Evolutionary conservation across 64 coral and sea anemone genomes (phyloP), one percentile per base, ranked within the genome.

Genomic region (Montipora capricornis): DNA sequence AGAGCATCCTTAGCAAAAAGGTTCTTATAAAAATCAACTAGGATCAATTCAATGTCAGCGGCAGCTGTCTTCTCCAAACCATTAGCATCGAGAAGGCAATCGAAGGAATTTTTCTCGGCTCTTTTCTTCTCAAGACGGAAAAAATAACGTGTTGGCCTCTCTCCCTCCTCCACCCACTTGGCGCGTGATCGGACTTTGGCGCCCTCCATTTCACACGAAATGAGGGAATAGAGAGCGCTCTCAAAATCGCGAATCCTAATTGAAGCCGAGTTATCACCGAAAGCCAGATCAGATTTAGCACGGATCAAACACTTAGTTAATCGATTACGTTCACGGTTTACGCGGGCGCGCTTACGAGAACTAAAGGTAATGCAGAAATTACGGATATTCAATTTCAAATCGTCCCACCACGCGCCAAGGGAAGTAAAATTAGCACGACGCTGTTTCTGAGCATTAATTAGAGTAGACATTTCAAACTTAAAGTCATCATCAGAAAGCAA

Each of bases 141-240:
- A 57, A 92, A 92, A 29, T 19, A 86, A 11, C 50, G 2, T 0
- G 80, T 84, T 0, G 90, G 82, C 6, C 5, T 20, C 20, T 92
- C 52, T 0, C 90, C 90, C n/a, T 92, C 90, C 55, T 92, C 90
- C 2, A 82, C 1, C 90, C 80, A 92, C 20, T 78, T 45, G 2
- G 69, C 69, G 15, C 81, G 70, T 6, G 80, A 71, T 0, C 70
- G 3, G 0, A 92, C 13, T 0, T 44, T 44, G 0, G 24, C 73
- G 0, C 60, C 90, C 12, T 15, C 22, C 0, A 19, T 14, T 12
- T 26, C 52, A 8, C n/a, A 0, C 2, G 8, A 10, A 46, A 76
- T 17, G 0, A 89, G 17, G 1, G 17, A 12, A 0, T 8, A 16
- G 13, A 76, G 74, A 2, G 6, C 10, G 22, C 20, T 1, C 0